Base-by-base conservation (phyloP, 2,113 vertebrate genomes). In the Camarhynchus parvulus region DNA sequence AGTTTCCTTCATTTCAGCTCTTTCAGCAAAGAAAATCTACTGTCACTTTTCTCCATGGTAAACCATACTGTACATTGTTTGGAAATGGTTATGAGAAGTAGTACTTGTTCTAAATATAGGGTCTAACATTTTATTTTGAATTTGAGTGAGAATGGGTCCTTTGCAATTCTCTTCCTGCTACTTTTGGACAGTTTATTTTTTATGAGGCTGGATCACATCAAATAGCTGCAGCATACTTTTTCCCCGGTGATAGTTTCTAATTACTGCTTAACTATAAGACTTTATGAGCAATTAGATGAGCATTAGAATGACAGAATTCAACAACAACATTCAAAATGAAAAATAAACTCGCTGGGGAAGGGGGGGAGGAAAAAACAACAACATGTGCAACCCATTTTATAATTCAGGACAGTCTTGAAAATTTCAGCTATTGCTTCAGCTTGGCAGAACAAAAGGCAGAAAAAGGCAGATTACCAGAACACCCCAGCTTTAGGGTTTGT, bases 331-430 rank as follows among this genome's bases (percentile, higher is more conserved):
- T 90, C 35, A 59, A 74, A 90, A 85, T 70, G 21, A 91, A 88
- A 92, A 90, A 69, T 58, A 92, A 94, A 61, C 31, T 87, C 46
- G n/a, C 31, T n/a, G 17, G 18, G 19, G 55, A 13, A 31, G 53
- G 8, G 7, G 20, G 9, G 35, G 17, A 83, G 33, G n/a, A 83
- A 92, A 83, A 92, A 93, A 59, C 58, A 94, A 49, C n/a, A 75
- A 84, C 82, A 70, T 82, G 87, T 86, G 85, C 78, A 91, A 90
- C 41, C 44, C 31, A 72, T 94, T 92, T 96, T 95, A 70, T 83
- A 83, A 74, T 90, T 92, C 63, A 70, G 59, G 90, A 69, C 59
- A 83, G 42, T 70, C 68, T 90, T 79, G 82, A 95, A 56, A 30
- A 50, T 83, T 95, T 92, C 85, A 90, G 56, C 30, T 83, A 37